A percentile compares a stretch with the other conserved stretches of the same genome.
Evolutionary conservation across 2,888 invertebrate genomes (phyloP).

Genomic region (Andrena flavipes): DNA sequence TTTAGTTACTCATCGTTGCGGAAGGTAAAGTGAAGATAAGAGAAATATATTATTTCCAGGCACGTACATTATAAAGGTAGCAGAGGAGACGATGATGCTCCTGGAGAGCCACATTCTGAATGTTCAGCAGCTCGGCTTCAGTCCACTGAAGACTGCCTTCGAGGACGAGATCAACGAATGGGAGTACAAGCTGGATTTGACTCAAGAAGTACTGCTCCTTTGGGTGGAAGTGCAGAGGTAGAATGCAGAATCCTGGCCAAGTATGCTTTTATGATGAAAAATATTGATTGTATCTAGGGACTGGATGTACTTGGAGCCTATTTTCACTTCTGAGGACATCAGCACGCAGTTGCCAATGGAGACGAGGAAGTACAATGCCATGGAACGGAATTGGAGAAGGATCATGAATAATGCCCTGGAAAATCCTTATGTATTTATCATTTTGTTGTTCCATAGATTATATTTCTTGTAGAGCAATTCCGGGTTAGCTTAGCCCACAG

Average conservation of each 20-base stretch:
- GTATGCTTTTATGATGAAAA: neutral
- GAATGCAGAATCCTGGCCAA: neutral
- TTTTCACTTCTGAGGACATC: constrained; percentile 93
- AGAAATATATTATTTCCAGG: constrained; percentile 83
- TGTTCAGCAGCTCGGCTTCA: constrained; percentile 91
- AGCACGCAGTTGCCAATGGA: constrained; percentile 91
- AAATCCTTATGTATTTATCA: constrained; percentile 84
- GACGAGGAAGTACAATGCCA: constrained; percentile 91
- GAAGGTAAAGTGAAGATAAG: too few relatives aligned
- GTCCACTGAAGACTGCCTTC: constrained; percentile 92
- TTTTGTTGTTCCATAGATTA: too few relatives aligned
- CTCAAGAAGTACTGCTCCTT: constrained; percentile 88
- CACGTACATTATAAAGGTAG: constrained; percentile 90
- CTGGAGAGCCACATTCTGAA: constrained; percentile 91
- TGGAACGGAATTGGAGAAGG: constrained; percentile 92
- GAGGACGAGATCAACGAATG: constrained; percentile 91
- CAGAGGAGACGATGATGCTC: constrained; percentile 90
- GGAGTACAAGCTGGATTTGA: constrained; percentile 89
- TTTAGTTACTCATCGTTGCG: too few relatives aligned
- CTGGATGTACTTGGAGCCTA: constrained; percentile 94
- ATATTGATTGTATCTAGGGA: constrained; percentile 85
- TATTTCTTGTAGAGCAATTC: too few relatives aligned
- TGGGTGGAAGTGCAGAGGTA: constrained; percentile 92
- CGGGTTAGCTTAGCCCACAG: too few relatives aligned
- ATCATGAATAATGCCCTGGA: constrained; percentile 90